These are phyloP conservation scores for Cichladusa arquata DNA, from an alignment of 2,113 vertebrate genomes.

Conservation along the genomic window DNA sequence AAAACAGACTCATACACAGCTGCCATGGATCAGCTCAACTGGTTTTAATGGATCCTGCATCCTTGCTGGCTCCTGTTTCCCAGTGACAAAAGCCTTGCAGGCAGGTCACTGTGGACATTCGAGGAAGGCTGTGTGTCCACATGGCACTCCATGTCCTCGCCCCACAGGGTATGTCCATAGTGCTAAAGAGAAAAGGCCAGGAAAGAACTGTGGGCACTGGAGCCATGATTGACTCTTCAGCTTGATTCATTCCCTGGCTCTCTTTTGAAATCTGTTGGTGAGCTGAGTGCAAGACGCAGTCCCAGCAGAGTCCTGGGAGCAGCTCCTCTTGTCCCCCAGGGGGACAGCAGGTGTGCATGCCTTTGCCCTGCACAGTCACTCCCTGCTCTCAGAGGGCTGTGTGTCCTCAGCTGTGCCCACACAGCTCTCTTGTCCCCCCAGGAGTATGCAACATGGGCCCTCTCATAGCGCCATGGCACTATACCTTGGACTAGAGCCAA, in stretches of 20 bases:
- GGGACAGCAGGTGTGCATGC: neutral
- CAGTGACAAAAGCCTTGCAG: neutral
- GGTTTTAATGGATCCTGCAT: neutral
- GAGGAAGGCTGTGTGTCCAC: accelerated
- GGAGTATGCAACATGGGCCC: neutral
- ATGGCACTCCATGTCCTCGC: neutral
- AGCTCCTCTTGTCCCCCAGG: neutral
- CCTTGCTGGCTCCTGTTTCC: neutral
- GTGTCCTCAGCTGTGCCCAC: neutral
- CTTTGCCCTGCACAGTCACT: neutral
- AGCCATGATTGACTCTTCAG: neutral
- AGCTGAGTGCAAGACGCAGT: neutral
- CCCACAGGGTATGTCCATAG: neutral
- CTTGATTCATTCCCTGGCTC: neutral
- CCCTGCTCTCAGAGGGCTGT: neutral
- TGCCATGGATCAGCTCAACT: neutral
- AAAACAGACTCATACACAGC: neutral
- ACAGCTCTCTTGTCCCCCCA: neutral
- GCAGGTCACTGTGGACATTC: neutral
- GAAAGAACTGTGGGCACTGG: neutral
- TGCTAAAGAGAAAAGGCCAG: neutral
- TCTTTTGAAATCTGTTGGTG: neutral
- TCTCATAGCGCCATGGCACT: neutral
- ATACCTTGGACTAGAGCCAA: neutral
- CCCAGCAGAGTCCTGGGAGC: neutral